Conservation (phyloP, 1,140 invertebrate species). For the Drosophila paulistorum region DNA sequence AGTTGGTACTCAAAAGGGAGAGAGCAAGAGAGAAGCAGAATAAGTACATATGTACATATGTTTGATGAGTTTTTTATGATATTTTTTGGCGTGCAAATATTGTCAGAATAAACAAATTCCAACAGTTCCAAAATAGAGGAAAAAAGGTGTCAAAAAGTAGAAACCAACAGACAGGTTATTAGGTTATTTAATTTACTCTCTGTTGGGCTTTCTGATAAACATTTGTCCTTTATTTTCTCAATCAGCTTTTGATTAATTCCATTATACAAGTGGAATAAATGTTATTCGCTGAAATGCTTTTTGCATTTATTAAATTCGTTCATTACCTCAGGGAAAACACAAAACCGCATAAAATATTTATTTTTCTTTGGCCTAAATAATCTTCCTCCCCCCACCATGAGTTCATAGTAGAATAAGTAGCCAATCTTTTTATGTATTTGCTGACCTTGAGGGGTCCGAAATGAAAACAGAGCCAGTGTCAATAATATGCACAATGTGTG, state of each 20-base stretch:
- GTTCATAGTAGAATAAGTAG: slow-evolving; percentile 22
- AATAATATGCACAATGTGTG: slow-evolving; percentile 1
- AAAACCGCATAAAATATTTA: slow-evolving; percentile 44
- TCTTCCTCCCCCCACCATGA: slow-evolving; percentile 7
- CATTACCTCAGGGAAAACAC: slow-evolving; percentile 9
- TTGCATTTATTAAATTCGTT: slow-evolving; percentile 15
- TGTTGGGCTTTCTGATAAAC: no score
- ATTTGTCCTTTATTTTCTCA: no score
- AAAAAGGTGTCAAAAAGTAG: slow-evolving; percentile 43
- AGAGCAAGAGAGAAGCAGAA: slow-evolving; percentile 19
- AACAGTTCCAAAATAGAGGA: background rate
- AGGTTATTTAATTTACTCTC: no score
- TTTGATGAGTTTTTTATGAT: slow-evolving; percentile 29
- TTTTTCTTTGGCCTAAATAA: slow-evolving; percentile 35
- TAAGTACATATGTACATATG: slow-evolving; percentile 7
- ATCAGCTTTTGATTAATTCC: background rate
- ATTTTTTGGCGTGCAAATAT: slow-evolving; percentile 36
- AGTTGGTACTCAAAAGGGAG: background rate
- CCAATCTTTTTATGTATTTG: slow-evolving; percentile 43
- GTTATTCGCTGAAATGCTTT: background rate
- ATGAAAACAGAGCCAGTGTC: slow-evolving; percentile 17
- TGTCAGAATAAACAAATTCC: slow-evolving; percentile 48
- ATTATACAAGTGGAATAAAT: no score
- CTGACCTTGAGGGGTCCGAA: slow-evolving; percentile 59
- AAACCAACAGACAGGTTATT: slow-evolving; percentile 12